Conservation (phyloP, 2,113 vertebrate species). For the Petromus typicus region DNA sequence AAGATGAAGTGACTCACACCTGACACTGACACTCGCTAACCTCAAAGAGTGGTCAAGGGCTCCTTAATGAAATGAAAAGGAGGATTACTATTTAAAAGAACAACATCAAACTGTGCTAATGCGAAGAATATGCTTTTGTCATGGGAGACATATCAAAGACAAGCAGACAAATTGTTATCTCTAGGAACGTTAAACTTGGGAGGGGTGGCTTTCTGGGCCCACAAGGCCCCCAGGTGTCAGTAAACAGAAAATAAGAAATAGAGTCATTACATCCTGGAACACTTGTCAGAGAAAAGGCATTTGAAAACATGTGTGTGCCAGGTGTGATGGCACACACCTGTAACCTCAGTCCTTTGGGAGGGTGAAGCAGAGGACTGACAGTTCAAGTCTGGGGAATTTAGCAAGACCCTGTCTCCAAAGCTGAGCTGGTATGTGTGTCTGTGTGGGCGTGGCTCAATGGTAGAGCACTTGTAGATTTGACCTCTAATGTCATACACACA, state of each 20-base stretch:
- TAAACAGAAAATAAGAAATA: conserved; percentile 36
- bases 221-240: neutral
- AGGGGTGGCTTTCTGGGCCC: neutral
- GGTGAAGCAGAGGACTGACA: neutral
- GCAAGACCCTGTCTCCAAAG: neutral
- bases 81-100: conserved; percentile 48
- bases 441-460: neutral
- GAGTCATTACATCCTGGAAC: neutral
- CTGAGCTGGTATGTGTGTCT: neutral
- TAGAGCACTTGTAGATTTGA: neutral
- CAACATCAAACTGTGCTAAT: neutral
- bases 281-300: neutral
- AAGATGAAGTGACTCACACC: conserved; percentile 35
- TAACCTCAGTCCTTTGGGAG: neutral
- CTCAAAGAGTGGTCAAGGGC: neutral
- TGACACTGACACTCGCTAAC: neutral
- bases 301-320: conserved; percentile 2
- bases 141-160: neutral
- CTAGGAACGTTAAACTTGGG: neutral
- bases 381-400: neutral
- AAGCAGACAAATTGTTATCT: conserved; percentile 6
- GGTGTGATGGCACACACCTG: neutral
- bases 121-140: neutral
- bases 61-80: conserved; percentile 29
- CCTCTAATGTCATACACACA: neutral